Evolutionary conservation across 2,113 vertebrate species (phyloP).

Genomic region (Grallaria varia): DNA sequence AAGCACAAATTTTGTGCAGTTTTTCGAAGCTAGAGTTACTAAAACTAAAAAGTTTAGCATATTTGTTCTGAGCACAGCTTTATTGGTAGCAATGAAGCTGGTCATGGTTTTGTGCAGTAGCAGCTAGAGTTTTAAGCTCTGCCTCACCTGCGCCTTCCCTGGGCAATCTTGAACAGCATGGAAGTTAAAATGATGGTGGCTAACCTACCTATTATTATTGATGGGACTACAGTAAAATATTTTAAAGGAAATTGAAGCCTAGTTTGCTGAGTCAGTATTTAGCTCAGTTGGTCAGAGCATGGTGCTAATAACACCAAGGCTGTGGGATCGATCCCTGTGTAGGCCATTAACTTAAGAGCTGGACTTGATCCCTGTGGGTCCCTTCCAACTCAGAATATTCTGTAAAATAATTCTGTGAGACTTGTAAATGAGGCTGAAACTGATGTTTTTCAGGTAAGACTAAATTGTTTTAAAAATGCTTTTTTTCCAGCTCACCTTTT

Average conservation of each 20-base stretch:
- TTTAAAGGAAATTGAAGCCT: background rate
- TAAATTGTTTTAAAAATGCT: background rate
- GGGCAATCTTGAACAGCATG: background rate
- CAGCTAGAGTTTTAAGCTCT: background rate
- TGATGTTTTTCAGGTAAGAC: background rate
- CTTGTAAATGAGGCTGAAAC: background rate
- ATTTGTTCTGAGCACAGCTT: background rate
- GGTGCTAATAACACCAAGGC: background rate
- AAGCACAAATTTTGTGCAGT: background rate
- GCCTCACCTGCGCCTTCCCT: background rate
- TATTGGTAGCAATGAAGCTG: background rate
- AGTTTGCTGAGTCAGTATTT: background rate
- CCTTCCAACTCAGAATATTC: background rate
- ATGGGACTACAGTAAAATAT: background rate
- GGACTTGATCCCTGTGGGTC: background rate
- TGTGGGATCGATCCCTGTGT: background rate
- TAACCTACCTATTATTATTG: background rate
- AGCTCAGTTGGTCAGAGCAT: background rate
- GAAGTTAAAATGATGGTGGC: background rate
- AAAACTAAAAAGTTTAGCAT: constrained; percentile 1
- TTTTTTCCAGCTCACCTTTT: background rate
- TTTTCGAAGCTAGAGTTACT: background rate
- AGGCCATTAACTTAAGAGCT: background rate
- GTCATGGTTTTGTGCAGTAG: background rate
- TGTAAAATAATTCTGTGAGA: background rate